Conservation (phyloP, 2,888 invertebrate genomes). For the Aricia artaxerxes region DNA sequence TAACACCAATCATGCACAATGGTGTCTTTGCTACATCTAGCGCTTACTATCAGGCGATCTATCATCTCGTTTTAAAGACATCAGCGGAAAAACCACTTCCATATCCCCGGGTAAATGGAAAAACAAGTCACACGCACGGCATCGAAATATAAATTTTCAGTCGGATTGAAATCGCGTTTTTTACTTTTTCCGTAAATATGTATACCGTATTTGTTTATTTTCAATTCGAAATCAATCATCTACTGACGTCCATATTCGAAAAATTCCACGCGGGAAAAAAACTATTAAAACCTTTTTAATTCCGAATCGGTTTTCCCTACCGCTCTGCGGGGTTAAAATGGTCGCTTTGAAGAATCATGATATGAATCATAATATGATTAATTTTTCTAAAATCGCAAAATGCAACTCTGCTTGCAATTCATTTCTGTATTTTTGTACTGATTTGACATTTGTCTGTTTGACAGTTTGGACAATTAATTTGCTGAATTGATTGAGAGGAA, state of each 20-base stretch:
- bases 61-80: no score
- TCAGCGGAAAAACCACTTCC: background rate
- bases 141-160: background rate
- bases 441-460: no score
- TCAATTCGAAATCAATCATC: conserved; percentile 1
- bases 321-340: background rate
- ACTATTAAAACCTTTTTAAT: background rate
- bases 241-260: background rate
- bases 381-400: no score
- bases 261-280: background rate
- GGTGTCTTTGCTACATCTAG: no score
- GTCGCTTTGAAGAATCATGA: no score
- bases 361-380: no score
- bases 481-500: no score
- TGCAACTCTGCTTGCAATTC: no score
- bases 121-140: background rate
- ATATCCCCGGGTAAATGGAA: background rate
- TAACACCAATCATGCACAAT: no score
- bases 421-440: no score
- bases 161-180: background rate
- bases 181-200: background rate
- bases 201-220: background rate
- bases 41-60: no score
- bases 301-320: background rate
- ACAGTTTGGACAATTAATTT: no score